Evolutionary conservation across 2,797 vertebrate genomes (phyloP), one percentile per base, ranked within the genome.

Genomic region (Syngnathus acus): DNA sequence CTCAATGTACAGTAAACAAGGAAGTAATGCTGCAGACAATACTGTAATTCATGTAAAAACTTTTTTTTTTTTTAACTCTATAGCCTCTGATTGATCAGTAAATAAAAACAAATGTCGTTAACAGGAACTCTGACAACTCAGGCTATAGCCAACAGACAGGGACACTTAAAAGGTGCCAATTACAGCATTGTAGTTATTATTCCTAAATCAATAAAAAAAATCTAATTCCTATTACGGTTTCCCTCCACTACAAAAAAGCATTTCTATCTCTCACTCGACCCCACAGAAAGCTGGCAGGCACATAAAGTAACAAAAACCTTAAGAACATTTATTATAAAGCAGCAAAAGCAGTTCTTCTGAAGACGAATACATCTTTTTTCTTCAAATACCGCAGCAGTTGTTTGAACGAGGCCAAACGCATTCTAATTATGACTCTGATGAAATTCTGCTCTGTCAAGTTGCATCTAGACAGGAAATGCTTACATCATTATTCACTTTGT

Each of bases 401-500:
- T 57, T 57, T 38, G 57, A 38, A 59, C 1, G 57, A 38, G 32
- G 57, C 17, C 38, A 40, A 40, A 40, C 58, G 17, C 19, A 11
- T 40, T 9, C 38, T 42, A 39, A 42, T 40, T 40, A 42, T 60
- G 58, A 60, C 10, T 60, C 58, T 60, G 38, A 60, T 60, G 58
- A 40, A 40, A 60, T 60, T 40, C 38, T 10, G 38, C 21, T 11
- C 39, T 43, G 40, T 62, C 60, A 23, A 62, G 21, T 45, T 21
- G 11, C 60, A 23, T 62, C 40, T 43, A 1, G n/a, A 11, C 9
- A 62, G 60, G 40, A 26, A 62, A 62, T 6, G n/a, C 40, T 62
- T 62, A 43, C 60, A 43, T 62, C 60, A 62, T 62, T 21, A 10
- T 42, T 62, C 40, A 45, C 60, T 21, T 43, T 23, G 40, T 14